phyloP scores from a whole-genome alignment of 2,113 vertebrate genomes.

The Progne subis region DNA sequence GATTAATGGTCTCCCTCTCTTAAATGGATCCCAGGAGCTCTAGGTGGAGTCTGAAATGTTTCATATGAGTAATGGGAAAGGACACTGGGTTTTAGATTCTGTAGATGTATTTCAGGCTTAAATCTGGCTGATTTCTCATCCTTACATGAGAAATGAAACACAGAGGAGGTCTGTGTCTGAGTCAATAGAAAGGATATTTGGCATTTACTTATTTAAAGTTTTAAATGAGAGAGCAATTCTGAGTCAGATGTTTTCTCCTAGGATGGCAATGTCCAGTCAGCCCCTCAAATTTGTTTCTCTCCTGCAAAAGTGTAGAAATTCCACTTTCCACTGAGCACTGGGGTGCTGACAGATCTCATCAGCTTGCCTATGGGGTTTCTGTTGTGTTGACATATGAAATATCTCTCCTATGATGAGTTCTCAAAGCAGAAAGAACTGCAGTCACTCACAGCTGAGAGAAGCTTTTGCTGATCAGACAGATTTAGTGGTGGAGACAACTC shows the following conservation, averaged over 20 bases:
- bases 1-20: not conserved
- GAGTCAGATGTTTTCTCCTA: not conserved
- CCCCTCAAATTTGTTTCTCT: not conserved
- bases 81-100: not conserved
- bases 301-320: not conserved
- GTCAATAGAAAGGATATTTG: not conserved
- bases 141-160: not conserved
- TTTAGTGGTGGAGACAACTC: not conserved
- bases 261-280: not conserved
- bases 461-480: not conserved
- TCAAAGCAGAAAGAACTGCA: not conserved
- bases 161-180: not conserved
- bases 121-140: not conserved
- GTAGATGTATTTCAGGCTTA: not conserved
- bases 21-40: not conserved
- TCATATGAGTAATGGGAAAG: not conserved
- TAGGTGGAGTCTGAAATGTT: not conserved
- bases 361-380: not conserved
- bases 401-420: not conserved
- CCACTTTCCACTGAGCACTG: not conserved
- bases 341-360: not conserved
- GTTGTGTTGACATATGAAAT: not conserved
- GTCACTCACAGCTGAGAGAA: not conserved
- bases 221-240: not conserved
- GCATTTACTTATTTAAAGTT: not conserved